Base-by-base conservation (phyloP, 2,888 invertebrate species). In the Steinernema carpocapsae region DNA sequence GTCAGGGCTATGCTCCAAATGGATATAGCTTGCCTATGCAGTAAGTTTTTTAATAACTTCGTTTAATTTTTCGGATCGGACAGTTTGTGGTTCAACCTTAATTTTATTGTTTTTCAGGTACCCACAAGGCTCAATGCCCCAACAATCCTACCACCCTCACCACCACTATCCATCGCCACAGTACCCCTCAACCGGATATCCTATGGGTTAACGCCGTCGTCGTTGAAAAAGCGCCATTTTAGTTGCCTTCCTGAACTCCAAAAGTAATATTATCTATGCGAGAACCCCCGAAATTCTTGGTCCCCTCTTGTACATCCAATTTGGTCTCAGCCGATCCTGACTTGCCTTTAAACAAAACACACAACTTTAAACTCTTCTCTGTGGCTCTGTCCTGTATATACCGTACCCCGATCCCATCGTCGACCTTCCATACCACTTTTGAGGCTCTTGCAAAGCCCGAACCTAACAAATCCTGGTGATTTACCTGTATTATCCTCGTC, bases 311-410 rank as follows among this genome's bases (percentile, higher is more conserved):
- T 56, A 56, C 56, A 56, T 56, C 26, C 22, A 19, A 14, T 12
- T n/a, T 56, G 56, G 56, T 56, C 56, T 56, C 56, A 56, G 48
- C n/a, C 48, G 48, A 48, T 56, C 56, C 26, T 26, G 56, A 56
- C 56, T 56, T 56, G 56, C 56, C 56, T 56, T 56, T 56, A 56
- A 48, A 12, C 56, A 19, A 12, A 56, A 6, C 22, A 4, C 26
- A 56, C 43, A 51, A 51, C 43, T 43, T 43, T 43, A 43, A 43
- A 43, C 10, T n/a, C n/a, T n/a, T n/a, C 6, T 19, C 48, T 6
- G n/a, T 48, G 48, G 48, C 48, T 48, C 48, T 48, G 43, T 43
- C 14, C 17, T 51, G n/a, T 19, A 51, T 56, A 26, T 56, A 56
- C 56, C 22, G 14, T 19, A 6, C 26, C 26, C 26, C 56, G 3